These are phyloP conservation scores for Campoletis sonorensis DNA, from an alignment of 1,140 invertebrate species.

Conservation along the genomic window DNA sequence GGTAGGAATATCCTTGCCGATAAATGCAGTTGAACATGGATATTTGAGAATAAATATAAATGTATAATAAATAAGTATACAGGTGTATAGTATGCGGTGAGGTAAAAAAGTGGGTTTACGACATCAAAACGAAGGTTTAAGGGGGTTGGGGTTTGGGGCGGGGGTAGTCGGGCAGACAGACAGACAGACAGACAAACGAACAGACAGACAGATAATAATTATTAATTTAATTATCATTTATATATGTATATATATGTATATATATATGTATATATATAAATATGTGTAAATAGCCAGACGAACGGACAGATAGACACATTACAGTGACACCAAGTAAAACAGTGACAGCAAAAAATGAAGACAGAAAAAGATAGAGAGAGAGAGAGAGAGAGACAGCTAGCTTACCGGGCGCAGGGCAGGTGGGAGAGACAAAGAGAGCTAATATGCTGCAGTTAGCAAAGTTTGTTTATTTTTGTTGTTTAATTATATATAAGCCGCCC, in stretches of 20 bases:
- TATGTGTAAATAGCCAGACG: slow-evolving; percentile 49
- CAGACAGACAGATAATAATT: slow-evolving; percentile 33
- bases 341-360: slow-evolving; percentile 50
- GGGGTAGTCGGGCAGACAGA: slow-evolving; percentile 48
- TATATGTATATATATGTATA: neutral
- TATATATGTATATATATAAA: no score
- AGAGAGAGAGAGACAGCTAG: slow-evolving; percentile 68
- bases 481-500: slow-evolving; percentile 52
- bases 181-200: slow-evolving; percentile 61
- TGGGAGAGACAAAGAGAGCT: slow-evolving; percentile 54
- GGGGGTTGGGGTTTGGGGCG: neutral
- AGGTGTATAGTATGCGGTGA: slow-evolving; percentile 28
- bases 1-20: no score
- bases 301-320: slow-evolving; percentile 65
- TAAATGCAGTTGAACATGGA: neutral
- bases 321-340: slow-evolving; percentile 50
- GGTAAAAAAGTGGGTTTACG: slow-evolving; percentile 31
- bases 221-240: slow-evolving; percentile 15
- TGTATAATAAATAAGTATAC: slow-evolving; percentile 16
- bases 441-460: slow-evolving; percentile 44
- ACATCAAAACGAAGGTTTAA: slow-evolving; percentile 31
- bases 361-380: slow-evolving; percentile 62
- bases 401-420: slow-evolving; percentile 68
- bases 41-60: slow-evolving; percentile 48
- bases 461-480: neutral